A percentile compares a stretch with the other conserved stretches of the same genome.
Evolutionary conservation across 1,140 invertebrate genomes (phyloP).

Genomic region (Drosophila pandora): DNA sequence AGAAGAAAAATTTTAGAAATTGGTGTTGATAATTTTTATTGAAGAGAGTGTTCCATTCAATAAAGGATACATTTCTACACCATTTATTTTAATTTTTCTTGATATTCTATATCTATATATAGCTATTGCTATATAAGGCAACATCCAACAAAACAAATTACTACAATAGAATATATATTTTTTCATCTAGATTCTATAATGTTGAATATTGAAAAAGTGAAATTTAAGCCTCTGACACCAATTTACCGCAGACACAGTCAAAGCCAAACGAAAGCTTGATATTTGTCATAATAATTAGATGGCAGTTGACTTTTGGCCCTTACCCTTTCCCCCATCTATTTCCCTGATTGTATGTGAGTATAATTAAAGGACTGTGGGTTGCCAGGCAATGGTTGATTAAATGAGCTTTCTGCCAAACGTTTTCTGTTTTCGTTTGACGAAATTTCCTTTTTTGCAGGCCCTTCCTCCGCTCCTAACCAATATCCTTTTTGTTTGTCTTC

Average conservation of each 20-base stretch:
- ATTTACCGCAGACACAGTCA: slow-evolving; percentile 8
- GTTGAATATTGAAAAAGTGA: background rate
- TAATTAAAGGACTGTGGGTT: slow-evolving; percentile 32
- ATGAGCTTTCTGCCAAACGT: slow-evolving; percentile 44
- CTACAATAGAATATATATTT: too few species aligned
- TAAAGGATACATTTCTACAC: slow-evolving; percentile 10
- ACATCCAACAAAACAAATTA: too few species aligned
- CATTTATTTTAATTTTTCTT: too few species aligned
- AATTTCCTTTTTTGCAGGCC: slow-evolving; percentile 32
- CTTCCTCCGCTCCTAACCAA: background rate
- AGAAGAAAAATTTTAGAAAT: background rate
- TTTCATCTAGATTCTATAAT: too few species aligned
- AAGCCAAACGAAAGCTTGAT: slow-evolving; percentile 30
- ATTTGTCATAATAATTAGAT: slow-evolving; percentile 67
- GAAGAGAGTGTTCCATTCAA: too few species aligned
- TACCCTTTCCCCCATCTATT: background rate
- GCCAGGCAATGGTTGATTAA: slow-evolving; percentile 67
- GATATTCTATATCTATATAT: too few species aligned
- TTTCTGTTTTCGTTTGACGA: slow-evolving; percentile 58
- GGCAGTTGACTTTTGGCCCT: slow-evolving; percentile 27
- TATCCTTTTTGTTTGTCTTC: slow-evolving; percentile 39
- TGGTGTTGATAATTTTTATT: too few species aligned
- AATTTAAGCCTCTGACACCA: slow-evolving; percentile 26
- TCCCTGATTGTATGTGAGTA: slow-evolving; percentile 27
- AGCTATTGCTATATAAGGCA: too few species aligned